Base-by-base conservation (phyloP, 2,113 vertebrate species). In the Calyptommatus sinebrachiatus region DNA sequence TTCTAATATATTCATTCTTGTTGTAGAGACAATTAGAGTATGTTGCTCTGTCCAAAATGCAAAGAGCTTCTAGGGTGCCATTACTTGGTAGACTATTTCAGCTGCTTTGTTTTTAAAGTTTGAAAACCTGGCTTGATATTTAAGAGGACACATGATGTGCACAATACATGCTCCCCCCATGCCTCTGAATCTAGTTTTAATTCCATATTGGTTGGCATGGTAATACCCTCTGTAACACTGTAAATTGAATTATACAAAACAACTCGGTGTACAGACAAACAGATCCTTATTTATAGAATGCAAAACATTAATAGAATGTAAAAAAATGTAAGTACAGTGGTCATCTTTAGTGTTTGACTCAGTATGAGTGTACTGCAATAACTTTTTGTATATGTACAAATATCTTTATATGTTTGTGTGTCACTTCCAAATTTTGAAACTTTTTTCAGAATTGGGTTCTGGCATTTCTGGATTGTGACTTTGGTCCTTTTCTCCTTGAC, bases 261-360 rank as follows among this genome's bases (percentile, higher is more conserved):
- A 3, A 73, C 5, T 18, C 48, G 50, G 14, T 73, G 12, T 63
- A 48, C 46, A 78, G 35, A 26, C 53, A 35, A 80, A n/a, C 21
- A 8, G 72, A 14, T 53, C 62, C 45, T 73, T 73, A 80, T 80
- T 80, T 80, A 73, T 65, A 61, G 61, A 63, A 48, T 41, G 60
- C 28, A 62, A n/a, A 57, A 61, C 41, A 71, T 80, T 80, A 73
- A 73, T 65, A 61, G 61, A 63, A 48, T 41, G 60, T 46, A 62
- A n/a, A 57, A 61, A 60, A 71, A 72, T 50, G 61, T 61, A 80
- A 65, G 73, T 71, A 73, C 9, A 50, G 48, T 50, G 12, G 28
- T 31, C 48, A 45, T 21, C 35, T 80, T 31, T 50, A 26, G 70
- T n/a, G 28, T 71, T 14, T 41, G 35, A 41, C 35, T 41, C 35